Conservation (phyloP, 2,113 vertebrate genomes). For the Leptocoma aspasia region DNA sequence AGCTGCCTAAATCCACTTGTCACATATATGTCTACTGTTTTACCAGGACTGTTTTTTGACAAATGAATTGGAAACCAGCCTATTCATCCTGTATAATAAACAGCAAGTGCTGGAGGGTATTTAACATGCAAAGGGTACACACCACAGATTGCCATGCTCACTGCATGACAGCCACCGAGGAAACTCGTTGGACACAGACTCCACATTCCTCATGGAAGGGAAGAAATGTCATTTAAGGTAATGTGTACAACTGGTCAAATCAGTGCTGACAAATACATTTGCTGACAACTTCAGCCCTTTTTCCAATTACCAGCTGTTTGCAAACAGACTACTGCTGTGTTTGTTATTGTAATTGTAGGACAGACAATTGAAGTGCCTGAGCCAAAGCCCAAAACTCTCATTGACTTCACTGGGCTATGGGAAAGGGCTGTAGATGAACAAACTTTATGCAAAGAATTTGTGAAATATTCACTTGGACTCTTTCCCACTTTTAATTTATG, state of each 20-base stretch:
- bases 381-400: constrained; percentile 16
- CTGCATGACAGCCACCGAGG: background rate
- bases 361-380: constrained; percentile 21
- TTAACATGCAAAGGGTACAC: background rate
- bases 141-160: background rate
- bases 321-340: constrained; percentile 31
- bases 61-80: constrained; percentile 1
- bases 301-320: constrained; percentile 52
- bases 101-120: background rate
- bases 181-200: background rate
- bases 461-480: background rate
- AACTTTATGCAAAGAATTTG: background rate
- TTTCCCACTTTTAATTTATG: background rate
- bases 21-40: background rate
- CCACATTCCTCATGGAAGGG: background rate
- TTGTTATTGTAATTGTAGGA: constrained; percentile 25
- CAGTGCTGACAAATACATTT: constrained; percentile 20
- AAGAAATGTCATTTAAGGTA: constrained; percentile 46
- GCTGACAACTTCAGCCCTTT: constrained; percentile 27
- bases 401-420: background rate
- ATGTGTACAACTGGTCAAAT: constrained; percentile 1
- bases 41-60: background rate
- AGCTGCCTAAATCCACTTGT: background rate
- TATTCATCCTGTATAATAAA: background rate
- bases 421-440: background rate